Base-by-base conservation (phyloP, 2,888 invertebrate genomes). In the Chloromyia formosa region DNA sequence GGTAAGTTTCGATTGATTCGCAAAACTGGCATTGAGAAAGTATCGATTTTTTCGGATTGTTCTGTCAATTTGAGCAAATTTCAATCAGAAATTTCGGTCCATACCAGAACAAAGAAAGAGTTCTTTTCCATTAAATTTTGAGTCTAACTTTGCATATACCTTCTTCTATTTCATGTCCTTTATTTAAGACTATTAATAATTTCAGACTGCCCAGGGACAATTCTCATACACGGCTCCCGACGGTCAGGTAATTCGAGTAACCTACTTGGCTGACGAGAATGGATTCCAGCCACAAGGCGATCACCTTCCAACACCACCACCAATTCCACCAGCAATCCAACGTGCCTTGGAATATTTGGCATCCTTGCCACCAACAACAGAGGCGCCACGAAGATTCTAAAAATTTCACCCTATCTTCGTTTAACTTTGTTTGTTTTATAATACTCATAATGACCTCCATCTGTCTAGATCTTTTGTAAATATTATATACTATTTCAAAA, bases 261-360 rank as follows among this genome's bases (percentile, higher is more conserved):
- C 87, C 0, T 92, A 92, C 84, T 84, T 89, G 53, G 91, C 92
- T 71, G 89, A 92, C 80, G 92, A 92, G 82, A 91, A 91, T 78
- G 92, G 92, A 68, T 91, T 87, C 86, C 90, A 90, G 81, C 90
- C 91, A 9, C 87, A 82, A 76, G 85, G 85, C 56, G 84, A 83
- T 79, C 84, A 84, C 80, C 76, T 85, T 74, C 85, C 85, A 77
- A 85, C 84, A 56, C 87, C 92, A 35, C 92, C 91, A 54, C 92
- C 92, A 76, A 90, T 92, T 77, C 92, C 92, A 69, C 89, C 87
- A 76, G 90, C 88, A 73, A 92, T 92, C 80, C 89, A 90, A 80
- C 88, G 89, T 74, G 89, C 91, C 27, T 84, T 92, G 62, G 91
- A 88, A 53, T 91, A 88, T 82, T 87, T 91, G 78, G 91, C 91